Base-by-base conservation (phyloP, 1,140 invertebrate genomes). In the Pseudomyrmex cubaensis region DNA sequence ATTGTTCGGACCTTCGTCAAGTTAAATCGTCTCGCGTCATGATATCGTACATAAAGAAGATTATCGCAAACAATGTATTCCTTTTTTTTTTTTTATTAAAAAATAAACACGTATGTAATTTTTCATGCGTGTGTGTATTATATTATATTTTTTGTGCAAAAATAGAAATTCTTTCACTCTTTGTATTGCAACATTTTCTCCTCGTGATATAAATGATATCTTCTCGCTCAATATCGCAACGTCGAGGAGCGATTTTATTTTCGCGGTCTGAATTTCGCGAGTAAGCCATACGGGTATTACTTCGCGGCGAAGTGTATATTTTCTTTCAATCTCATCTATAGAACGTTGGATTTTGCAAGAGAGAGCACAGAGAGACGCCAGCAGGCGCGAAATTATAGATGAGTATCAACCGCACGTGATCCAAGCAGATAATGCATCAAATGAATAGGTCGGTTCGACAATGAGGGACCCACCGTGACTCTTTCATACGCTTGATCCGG, bases 371-470 rank as follows among this genome's bases (percentile, higher is more conserved):
- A 54, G n/a, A 35, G 56, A 62, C 64, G 83, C 78, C 66, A 63
- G 61, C 88, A 84, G 85, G 73, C 89, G 84, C 86, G 86, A 93
- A 93, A 93, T 93, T 93, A 93, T 93, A 92, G 91, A 93, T 92
- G 90, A 91, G 90, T 92, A 93, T 92, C 91, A 93, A 92, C 91
- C 91, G 90, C 92, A 92, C 90, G 92, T 92, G 92, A 93, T 93
- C 90, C 89, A 87, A 87, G 85, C 88, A 90, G 92, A 93, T 93
- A 93, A 93, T 93, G 85, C 91, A 76, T 70, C 87, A 91, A 93
- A 93, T 94, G 93, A 94, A 94, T 93, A 93, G 93, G 73, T 86
- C 56, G 76, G 74, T 50, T 76, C 83, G 90, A 93, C 90, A 93
- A 92, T 91, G 92, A 93, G 90, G 91, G 93, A 92, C 89, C 35